These are phyloP conservation scores for Hapalemur alaotrensis DNA, from an alignment of 2,797 vertebrate species.

Conservation along the genomic window DNA sequence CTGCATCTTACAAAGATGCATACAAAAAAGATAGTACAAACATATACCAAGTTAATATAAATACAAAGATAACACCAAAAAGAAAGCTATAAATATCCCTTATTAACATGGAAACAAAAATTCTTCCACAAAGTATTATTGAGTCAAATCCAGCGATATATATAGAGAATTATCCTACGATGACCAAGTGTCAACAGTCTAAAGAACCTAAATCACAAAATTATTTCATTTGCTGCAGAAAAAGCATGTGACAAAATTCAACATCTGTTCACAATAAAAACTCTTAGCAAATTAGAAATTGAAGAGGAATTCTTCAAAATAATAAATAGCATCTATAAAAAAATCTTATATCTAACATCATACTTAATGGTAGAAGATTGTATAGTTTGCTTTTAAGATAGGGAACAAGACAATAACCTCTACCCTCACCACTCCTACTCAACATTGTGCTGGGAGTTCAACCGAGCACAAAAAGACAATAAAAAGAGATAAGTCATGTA, in stretches of 20 bases:
- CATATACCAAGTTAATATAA: background rate
- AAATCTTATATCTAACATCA: background rate
- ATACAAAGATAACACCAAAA: background rate
- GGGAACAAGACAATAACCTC: background rate
- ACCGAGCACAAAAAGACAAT: background rate
- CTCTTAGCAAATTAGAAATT: background rate
- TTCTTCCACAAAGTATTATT: background rate
- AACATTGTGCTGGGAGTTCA: background rate
- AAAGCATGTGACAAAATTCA: background rate
- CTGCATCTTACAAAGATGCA: background rate
- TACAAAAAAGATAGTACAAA: background rate
- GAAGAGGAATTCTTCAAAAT: background rate
- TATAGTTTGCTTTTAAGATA: background rate
- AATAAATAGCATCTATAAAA: background rate
- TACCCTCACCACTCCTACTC: background rate
- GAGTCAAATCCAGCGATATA: constrained; percentile 1
- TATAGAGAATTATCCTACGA: background rate
- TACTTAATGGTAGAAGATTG: background rate
- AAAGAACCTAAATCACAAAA: background rate
- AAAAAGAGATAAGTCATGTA: background rate
- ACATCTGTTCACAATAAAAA: background rate
- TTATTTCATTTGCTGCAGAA: background rate
- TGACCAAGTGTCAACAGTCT: background rate
- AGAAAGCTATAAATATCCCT: background rate
- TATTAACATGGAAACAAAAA: background rate